Conservation (phyloP, 2,888 invertebrate genomes). For the Sclerodermus sp. region DNA sequence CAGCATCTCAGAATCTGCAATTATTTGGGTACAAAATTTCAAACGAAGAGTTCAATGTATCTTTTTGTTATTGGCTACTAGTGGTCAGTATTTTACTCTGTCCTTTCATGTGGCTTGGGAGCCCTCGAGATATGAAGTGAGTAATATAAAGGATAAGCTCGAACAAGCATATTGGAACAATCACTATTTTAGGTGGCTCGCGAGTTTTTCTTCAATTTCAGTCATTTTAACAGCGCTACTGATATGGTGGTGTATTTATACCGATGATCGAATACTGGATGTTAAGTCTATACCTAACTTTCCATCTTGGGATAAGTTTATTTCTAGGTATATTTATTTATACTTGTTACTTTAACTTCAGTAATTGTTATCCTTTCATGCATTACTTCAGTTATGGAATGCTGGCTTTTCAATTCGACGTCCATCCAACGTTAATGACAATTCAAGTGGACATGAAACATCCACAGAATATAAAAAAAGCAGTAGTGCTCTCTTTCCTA, state of each 20-base stretch:
- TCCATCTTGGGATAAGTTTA: slow-evolving; percentile 55
- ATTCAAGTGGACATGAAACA: slow-evolving; percentile 90
- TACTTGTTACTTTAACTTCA: not conserved
- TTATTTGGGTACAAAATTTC: slow-evolving; percentile 74
- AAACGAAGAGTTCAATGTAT: slow-evolving; percentile 66
- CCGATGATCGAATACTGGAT: slow-evolving; percentile 36
- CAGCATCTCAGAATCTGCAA: slow-evolving; percentile 79
- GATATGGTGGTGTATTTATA: slow-evolving; percentile 67
- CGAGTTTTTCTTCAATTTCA: slow-evolving; percentile 67
- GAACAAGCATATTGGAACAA: no score
- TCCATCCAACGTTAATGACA: slow-evolving; percentile 83
- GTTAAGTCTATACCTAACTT: slow-evolving; percentile 55
- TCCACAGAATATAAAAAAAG: slow-evolving; percentile 71
- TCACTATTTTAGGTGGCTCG: slow-evolving; percentile 62
- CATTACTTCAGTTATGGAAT: slow-evolving; percentile 51
- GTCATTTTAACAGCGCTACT: slow-evolving; percentile 68
- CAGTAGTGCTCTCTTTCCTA: slow-evolving; percentile 71
- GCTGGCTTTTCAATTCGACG: slow-evolving; percentile 68
- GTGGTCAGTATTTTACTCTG: slow-evolving; percentile 74
- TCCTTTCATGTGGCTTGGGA: slow-evolving; percentile 85
- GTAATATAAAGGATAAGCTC: slow-evolving; percentile 24
- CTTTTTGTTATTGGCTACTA: slow-evolving; percentile 83
- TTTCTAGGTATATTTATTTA: slow-evolving; percentile 42
- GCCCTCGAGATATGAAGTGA: slow-evolving; percentile 92
- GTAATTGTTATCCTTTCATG: no score